phyloP scores from a whole-genome alignment of 2,113 vertebrate genomes.

The Tautogolabrus adspersus region DNA sequence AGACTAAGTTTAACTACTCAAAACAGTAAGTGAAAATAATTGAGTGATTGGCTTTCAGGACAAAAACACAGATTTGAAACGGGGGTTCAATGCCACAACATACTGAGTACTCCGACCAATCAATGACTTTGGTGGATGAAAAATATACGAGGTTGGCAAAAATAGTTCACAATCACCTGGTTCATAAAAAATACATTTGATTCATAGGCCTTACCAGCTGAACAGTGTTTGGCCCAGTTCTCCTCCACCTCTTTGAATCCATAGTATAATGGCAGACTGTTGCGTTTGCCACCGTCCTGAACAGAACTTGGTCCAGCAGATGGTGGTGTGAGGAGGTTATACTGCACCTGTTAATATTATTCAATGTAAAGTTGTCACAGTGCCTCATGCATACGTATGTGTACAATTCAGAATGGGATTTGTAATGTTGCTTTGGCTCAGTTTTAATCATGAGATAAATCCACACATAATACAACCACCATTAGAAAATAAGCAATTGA shows the following conservation, averaged over 20 bases:
- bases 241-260: slow-evolving; percentile 99
- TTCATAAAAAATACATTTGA: neutral
- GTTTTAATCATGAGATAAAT: neutral
- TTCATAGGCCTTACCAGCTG: slow-evolving; percentile 85
- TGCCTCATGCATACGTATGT: neutral
- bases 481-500: slow-evolving; percentile 58
- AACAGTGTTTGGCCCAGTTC: slow-evolving; percentile 97
- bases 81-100: neutral
- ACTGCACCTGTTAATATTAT: slow-evolving; percentile 88
- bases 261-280: slow-evolving; percentile 88
- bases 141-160: too few relatives aligned
- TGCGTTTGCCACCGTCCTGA: slow-evolving; percentile 86
- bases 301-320: slow-evolving; percentile 85
- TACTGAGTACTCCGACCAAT: neutral
- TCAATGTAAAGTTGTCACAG: neutral
- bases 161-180: too few relatives aligned
- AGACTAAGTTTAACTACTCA: neutral
- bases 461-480: neutral
- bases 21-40: neutral
- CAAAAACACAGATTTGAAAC: too few relatives aligned
- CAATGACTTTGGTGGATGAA: neutral
- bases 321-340: slow-evolving; percentile 94
- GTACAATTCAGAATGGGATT: too few relatives aligned
- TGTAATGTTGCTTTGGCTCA: too few relatives aligned
- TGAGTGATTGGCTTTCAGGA: neutral